Evolutionary conservation across 2,113 vertebrate genomes (phyloP), one percentile per base, ranked within the genome.

Genomic region (Oncorhynchus nerka): DNA sequence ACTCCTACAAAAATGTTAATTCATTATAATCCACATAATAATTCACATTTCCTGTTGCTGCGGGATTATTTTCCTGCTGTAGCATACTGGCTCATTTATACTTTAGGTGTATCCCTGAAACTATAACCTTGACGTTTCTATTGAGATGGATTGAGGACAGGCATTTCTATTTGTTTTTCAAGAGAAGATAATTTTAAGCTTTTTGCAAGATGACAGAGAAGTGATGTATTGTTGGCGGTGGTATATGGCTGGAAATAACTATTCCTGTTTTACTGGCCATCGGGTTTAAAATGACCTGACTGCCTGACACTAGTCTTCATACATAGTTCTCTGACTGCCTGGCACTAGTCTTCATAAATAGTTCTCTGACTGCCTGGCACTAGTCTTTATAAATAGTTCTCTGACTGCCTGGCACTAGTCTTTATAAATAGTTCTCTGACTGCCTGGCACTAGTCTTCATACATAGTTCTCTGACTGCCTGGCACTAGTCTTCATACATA

Each of bases 191-290:
- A 1, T 32, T 13, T 70, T 20, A 49, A 30, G 49, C 16, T 12
- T 28, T 75, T 28, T 68, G 71, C 73, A 83, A 80, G 28, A 67
- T 68, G 28, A 80, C 68, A 76, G 65, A 1, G 28, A 70, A 16
- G 66, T 22, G 62, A 80, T 71, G 24, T 32, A 34, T 77, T 34
- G 66, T 59, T 68, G 68, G 68, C 16, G 19, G 22, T 11, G 28
- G 22, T n/a, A 32, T 19, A 34, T 34, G 6, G 49, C 30, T 45
- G 15, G 22, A 66, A 79, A 79, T 79, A 65, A 51, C 45, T 57
- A 32, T 39, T 20, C 32, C 51, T 74, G 48, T 62, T 72, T 76
- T 70, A 59, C 55, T 34, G 24, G 59, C 67, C 32, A 28, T 26
- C n/a, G n/a, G 16, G 20, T 24, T 72, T 68, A 34, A 13, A 72